These are phyloP conservation scores for Agriopis marginaria DNA, from an alignment of 2,888 invertebrate species.

Conservation along the genomic window DNA sequence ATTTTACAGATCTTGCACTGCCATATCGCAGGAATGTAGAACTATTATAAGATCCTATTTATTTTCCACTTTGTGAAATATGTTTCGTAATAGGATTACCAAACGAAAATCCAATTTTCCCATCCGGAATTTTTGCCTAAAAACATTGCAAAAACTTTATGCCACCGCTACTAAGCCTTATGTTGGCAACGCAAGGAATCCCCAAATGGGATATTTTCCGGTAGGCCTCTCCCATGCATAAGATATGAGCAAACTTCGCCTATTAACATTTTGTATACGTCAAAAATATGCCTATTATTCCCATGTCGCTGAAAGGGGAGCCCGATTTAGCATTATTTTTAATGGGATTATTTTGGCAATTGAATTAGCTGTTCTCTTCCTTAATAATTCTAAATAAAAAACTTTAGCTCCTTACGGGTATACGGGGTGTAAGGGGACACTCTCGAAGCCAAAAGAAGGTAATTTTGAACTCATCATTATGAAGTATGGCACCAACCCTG, in stretches of 20 bases:
- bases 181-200: constrained; percentile 34
- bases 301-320: constrained; percentile 19
- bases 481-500: no score
- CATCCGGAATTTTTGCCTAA: neutral
- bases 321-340: constrained; percentile 20
- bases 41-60: neutral
- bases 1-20: no score
- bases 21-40: no score
- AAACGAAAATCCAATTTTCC: neutral
- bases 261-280: constrained; percentile 47
- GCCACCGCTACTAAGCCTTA: constrained; percentile 31
- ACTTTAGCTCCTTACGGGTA: neutral
- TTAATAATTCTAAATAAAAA: neutral
- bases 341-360: constrained; percentile 32
- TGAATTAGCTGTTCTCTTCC: constrained; percentile 6
- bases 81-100: neutral
- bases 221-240: constrained; percentile 58
- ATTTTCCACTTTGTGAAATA: neutral
- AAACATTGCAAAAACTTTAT: constrained; percentile 23
- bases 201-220: constrained; percentile 56
- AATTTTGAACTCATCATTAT: no score
- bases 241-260: constrained; percentile 59
- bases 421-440: no score
- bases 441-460: no score
- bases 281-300: constrained; percentile 31